Base-by-base conservation (phyloP, 2,888 invertebrate genomes). In the Xylocampa areola region DNA sequence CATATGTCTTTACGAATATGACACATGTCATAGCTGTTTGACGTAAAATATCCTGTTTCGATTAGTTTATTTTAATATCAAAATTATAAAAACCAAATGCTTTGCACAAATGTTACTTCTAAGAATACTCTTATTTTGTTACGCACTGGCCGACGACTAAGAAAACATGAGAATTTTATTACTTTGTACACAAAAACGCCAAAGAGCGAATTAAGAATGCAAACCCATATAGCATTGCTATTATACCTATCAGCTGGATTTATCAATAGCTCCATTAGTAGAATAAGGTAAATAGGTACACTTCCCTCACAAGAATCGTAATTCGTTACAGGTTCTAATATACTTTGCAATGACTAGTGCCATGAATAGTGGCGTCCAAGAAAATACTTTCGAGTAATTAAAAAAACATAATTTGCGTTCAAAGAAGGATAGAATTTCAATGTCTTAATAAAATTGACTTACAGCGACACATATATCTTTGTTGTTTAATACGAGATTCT, bases 381-480 rank as follows among this genome's bases (percentile, higher is more conserved):
- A 45, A n/a, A 45, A 41, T 61, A 25, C 11, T 45, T 54, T 61
- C 3, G 44, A 50, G 27, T 49, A 52, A 70, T 60, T 70, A 68
- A 43, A 48, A 49, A 60, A 35, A 13, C 23, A 19, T 17, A 50
- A 68, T 51, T 65, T 49, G 51, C 67, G 55, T 68, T 30, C 8
- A 17, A 4, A 0, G 30, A 47, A 30, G 37, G 44, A 60, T 71
- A 71, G 54, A 50, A 54, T 66, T 44, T 19, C 44, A 7, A 27
- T 3, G 35, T 32, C 37, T 44, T 70, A 68, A 66, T 70, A 52
- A 66, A 52, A 40, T 51, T 70, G 58, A 64, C 67, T 70, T 69
- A 64, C 70, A 67, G 66, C 70, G 23, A 40, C 47, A 49, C 16
- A 1, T 48, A 40, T 35, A n/a, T 21, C 13, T 40, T 50, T 32